phyloP scores from a whole-genome alignment of 2,888 invertebrate species.

The Diadegma fenestrale region DNA sequence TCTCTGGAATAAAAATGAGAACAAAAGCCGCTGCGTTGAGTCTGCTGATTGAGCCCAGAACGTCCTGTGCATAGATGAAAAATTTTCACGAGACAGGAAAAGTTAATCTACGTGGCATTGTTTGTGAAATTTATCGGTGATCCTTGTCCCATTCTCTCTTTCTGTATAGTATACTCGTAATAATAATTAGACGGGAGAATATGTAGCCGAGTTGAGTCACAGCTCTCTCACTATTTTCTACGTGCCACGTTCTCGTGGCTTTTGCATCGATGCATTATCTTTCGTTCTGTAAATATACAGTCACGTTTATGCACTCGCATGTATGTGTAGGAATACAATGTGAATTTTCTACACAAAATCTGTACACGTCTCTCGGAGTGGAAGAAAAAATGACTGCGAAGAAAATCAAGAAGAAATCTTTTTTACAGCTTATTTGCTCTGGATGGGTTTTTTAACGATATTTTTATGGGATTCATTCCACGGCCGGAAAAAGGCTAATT shows the following conservation, averaged over 20 bases:
- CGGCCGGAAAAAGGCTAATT: conserved; percentile 23
- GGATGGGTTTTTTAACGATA: conserved; percentile 12
- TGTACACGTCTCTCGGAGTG: not conserved
- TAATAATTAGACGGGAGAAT: conserved; percentile 64
- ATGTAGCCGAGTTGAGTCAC: conserved; percentile 56
- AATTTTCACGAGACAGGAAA: conserved; percentile 5
- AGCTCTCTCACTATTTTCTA: conserved; percentile 47
- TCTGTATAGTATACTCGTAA: conserved; percentile 51
- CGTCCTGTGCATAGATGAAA: not conserved
- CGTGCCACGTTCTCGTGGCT: conserved; percentile 24
- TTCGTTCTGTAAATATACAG: conserved; percentile 5
- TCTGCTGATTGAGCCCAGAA: not conserved
- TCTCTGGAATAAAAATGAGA: not conserved
- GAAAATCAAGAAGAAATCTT: conserved; percentile 3
- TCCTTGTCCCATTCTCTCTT: conserved; percentile 34
- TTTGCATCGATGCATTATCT: conserved; percentile 47
- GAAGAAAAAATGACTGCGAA: conserved; percentile 4
- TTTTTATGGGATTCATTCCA: conserved; percentile 29
- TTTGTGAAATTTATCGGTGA: conserved; percentile 58
- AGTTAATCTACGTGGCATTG: conserved; percentile 42
- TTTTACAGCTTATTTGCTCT: conserved; percentile 4
- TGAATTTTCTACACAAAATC: conserved; percentile 25
- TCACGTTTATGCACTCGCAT: not conserved
- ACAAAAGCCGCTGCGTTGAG: not conserved
- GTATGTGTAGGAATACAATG: not conserved